These are phyloP conservation scores for Hirtodrosophila confusa DNA, from an alignment of 2,888 invertebrate species.

Conservation along the genomic window DNA sequence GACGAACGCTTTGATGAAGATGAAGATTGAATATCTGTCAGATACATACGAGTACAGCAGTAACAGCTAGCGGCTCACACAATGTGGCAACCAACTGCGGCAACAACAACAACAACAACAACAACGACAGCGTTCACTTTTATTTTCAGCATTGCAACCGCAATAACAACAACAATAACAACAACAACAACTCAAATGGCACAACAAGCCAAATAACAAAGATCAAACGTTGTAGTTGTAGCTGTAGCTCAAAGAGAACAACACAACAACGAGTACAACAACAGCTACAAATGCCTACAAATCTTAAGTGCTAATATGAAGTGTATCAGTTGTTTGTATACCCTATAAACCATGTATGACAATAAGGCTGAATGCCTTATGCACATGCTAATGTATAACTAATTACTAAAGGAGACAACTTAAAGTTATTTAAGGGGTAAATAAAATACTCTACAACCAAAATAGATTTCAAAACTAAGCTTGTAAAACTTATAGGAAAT, in stretches of 20 bases:
- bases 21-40: constrained; percentile 76
- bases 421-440: too few species aligned
- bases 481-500: too few species aligned
- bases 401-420: too few species aligned
- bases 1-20: constrained; percentile 70
- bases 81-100: constrained; percentile 39
- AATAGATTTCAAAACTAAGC: too few species aligned
- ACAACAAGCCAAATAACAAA: constrained; percentile 70
- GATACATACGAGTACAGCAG: constrained; percentile 46
- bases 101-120: constrained; percentile 12
- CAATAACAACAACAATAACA: constrained; percentile 38
- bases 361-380: not conserved
- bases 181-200: constrained; percentile 41
- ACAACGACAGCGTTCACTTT: constrained; percentile 64
- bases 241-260: constrained; percentile 46
- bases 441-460: too few species aligned
- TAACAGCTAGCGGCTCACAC: constrained; percentile 20
- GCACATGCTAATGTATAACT: too few species aligned
- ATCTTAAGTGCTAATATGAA: constrained; percentile 23
- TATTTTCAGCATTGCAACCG: constrained; percentile 68
- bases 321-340: constrained; percentile 21
- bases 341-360: constrained; percentile 12
- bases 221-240: constrained; percentile 55
- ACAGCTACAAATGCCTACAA: constrained; percentile 9
- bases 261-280: constrained; percentile 14